Percentiles rank a stretch among this genome's conserved stretches.
phyloP scores from a whole-genome alignment of 2,888 invertebrate species.

The Thecocarcelia acutangulata region DNA sequence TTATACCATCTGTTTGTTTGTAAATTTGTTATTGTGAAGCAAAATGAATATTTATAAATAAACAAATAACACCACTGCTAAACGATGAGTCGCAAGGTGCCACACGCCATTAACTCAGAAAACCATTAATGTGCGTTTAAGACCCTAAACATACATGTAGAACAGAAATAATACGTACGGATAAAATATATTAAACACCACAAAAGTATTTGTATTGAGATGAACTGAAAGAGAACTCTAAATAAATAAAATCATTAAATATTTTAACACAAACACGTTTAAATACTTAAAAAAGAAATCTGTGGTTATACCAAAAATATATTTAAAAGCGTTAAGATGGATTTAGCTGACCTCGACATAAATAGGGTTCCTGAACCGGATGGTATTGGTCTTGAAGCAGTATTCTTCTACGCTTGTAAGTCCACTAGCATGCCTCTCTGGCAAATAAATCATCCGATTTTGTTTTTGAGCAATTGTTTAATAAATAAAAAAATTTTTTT shows the following conservation, averaged over 20 bases:
- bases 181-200: constrained; percentile 33
- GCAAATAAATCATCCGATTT: no score
- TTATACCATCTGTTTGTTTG: background rate
- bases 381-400: no score
- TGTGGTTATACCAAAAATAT: no score
- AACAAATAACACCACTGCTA: constrained; percentile 57
- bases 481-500: no score
- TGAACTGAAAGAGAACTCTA: background rate
- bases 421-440: no score
- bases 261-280: background rate
- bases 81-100: constrained; percentile 68
- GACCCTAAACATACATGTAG: constrained; percentile 41
- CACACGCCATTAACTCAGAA: constrained; percentile 70
- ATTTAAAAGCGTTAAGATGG: no score
- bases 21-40: background rate
- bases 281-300: no score
- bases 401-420: no score
- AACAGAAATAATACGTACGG: background rate
- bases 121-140: constrained; percentile 68
- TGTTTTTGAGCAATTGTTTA: no score
- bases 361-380: no score
- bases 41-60: constrained; percentile 16
- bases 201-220: constrained; percentile 4
- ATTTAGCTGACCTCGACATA: no score
- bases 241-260: background rate